Percentiles rank a stretch among this genome's conserved stretches.
These are phyloP conservation scores for Sebastes paucispinis DNA, from an alignment of 2,797 vertebrate genomes.

Conservation along the genomic window DNA sequence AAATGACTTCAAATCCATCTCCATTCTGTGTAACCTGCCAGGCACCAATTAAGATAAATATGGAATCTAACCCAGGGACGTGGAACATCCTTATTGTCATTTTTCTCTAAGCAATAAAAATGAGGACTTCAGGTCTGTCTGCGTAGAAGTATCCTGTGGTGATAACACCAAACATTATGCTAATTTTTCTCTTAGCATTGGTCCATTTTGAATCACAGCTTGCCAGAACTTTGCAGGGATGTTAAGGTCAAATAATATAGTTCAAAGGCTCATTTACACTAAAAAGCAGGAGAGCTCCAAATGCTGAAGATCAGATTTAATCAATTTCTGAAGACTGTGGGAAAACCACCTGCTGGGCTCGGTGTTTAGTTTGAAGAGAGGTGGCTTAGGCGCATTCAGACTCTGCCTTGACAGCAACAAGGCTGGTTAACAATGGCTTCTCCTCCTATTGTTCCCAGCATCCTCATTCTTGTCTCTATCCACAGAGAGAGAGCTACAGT, in stretches of 20 bases:
- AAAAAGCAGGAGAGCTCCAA: background rate
- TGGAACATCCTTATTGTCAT: conserved; percentile 62
- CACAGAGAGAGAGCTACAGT: conserved; percentile 45
- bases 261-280: conserved; percentile 1
- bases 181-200: background rate
- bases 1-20: conserved; percentile 85
- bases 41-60: conserved; percentile 83
- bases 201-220: conserved; percentile 31
- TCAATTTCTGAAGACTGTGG: conserved; percentile 27
- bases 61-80: conserved; percentile 72
- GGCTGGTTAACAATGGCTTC: conserved; percentile 65
- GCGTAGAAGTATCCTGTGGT: conserved; percentile 15
- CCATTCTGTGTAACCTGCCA: conserved; percentile 75
- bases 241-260: conserved; percentile 6
- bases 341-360: conserved; percentile 45
- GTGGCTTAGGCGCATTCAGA: conserved; percentile 34
- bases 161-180: conserved; percentile 30
- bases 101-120: conserved; percentile 61
- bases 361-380: conserved; percentile 36
- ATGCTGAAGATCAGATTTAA: conserved; percentile 39
- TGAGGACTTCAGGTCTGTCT: conserved; percentile 35
- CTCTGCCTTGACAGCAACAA: conserved; percentile 57
- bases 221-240: conserved; percentile 1
- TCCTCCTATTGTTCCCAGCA: conserved; percentile 57
- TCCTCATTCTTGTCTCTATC: conserved; percentile 54